A percentile compares a stretch with the other conserved stretches of the same genome.
phyloP scores from a whole-genome alignment of 2,888 invertebrate species.

The Eudasyphora cyanicolor region DNA sequence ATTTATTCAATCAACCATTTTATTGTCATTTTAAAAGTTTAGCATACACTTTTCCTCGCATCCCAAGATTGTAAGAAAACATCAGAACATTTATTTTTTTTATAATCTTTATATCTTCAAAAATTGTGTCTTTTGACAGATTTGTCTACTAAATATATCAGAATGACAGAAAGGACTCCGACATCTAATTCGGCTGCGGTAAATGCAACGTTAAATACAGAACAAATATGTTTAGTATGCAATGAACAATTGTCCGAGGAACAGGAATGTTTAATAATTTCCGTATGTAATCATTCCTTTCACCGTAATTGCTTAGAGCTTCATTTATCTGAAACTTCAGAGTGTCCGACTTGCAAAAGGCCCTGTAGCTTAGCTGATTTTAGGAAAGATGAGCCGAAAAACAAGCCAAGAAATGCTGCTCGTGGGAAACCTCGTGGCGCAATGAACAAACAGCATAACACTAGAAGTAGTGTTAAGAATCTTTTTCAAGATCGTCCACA shows the following conservation, averaged over 20 bases:
- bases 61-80: no score
- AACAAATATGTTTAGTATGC: neutral
- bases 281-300: neutral
- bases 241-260: neutral
- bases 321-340: neutral
- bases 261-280: neutral
- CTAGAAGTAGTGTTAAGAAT: neutral
- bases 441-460: neutral
- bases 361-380: neutral
- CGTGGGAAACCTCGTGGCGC: conserved; percentile 15
- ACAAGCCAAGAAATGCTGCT: neutral
- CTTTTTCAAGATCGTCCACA: neutral
- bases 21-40: no score
- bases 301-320: neutral
- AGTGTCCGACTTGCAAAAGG: conserved; percentile 1
- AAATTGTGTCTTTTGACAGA: no score
- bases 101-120: no score
- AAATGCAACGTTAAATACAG: no score
- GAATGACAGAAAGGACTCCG: no score
- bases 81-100: no score
- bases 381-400: neutral
- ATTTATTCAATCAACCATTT: no score
- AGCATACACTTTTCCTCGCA: no score
- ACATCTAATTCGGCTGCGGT: no score
- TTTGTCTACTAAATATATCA: no score